These are phyloP conservation scores for Ommatoiulus sabulosus DNA, from an alignment of 2,888 invertebrate species.

Conservation along the genomic window DNA sequence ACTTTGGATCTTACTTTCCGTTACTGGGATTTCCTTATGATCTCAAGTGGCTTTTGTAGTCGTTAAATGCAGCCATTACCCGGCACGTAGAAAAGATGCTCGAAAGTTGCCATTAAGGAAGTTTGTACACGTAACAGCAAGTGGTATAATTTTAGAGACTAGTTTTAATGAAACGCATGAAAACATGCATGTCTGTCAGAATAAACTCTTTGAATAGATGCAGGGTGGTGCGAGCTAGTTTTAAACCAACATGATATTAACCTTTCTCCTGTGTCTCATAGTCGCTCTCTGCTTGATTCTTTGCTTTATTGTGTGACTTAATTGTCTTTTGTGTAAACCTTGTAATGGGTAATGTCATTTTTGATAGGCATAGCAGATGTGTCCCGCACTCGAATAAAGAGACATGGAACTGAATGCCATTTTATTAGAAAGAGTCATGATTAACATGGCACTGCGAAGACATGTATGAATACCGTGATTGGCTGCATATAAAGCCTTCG, in stretches of 20 bases:
- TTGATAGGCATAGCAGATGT: slow-evolving; percentile 30
- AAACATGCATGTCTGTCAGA: background rate
- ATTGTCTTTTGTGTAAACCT: background rate
- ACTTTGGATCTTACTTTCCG: background rate
- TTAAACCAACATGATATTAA: slow-evolving; percentile 1
- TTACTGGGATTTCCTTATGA: background rate
- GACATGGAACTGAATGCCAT: background rate
- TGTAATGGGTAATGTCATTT: background rate
- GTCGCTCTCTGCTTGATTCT: background rate
- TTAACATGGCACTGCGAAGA: background rate
- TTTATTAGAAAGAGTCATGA: background rate
- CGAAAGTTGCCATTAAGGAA: background rate
- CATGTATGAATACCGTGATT: background rate
- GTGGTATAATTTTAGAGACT: background rate
- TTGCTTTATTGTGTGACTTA: background rate
- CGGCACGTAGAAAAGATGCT: background rate
- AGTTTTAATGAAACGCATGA: background rate
- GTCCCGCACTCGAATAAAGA: background rate
- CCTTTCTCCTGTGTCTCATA: background rate
- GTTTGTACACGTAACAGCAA: background rate
- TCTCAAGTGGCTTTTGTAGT: slow-evolving; percentile 54
- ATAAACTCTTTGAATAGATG: background rate
- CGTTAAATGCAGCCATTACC: slow-evolving; percentile 1
- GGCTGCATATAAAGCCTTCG: background rate
- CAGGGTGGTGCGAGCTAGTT: background rate